These are phyloP conservation scores for Sebastes dallii DNA, from an alignment of 2,797 vertebrate species.

Conservation along the genomic window DNA sequence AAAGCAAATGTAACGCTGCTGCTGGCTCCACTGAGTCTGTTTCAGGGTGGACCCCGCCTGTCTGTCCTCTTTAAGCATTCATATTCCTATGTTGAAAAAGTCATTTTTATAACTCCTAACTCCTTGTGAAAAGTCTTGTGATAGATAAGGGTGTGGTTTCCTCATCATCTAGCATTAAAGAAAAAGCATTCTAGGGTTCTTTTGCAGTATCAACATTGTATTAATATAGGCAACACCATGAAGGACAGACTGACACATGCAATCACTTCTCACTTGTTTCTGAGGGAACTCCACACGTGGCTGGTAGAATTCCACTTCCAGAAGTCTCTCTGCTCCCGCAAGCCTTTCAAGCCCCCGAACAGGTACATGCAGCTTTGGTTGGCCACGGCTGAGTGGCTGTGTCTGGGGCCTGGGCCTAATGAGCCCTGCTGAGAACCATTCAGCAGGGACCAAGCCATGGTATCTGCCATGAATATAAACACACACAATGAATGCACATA, in stretches of 20 bases:
- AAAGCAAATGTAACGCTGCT: too few species aligned
- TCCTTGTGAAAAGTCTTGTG: background rate
- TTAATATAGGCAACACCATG: too few species aligned
- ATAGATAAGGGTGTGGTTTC: background rate
- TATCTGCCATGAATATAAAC: conserved; percentile 72
- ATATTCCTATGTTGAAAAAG: background rate
- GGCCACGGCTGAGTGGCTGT: conserved; percentile 84
- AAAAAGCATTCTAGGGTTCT: background rate
- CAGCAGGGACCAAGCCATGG: conserved; percentile 78
- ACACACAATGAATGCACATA: conserved; percentile 1
- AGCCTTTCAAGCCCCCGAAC: conserved; percentile 85
- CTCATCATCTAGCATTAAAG: background rate
- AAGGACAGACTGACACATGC: background rate
- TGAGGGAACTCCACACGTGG: conserved; percentile 83
- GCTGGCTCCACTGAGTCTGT: too few species aligned
- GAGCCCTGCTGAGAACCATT: conserved; percentile 41
- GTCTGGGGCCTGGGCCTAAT: conserved; percentile 84
- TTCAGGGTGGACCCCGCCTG: background rate
- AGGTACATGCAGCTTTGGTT: conserved; percentile 85
- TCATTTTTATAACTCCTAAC: background rate
- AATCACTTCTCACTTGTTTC: conserved; percentile 77
- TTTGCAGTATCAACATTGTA: too few species aligned
- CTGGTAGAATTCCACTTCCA: conserved; percentile 86
- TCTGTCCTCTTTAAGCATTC: background rate
- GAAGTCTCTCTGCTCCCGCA: conserved; percentile 89